A percentile compares a stretch with the other conserved stretches of the same genome.
Evolutionary conservation across 2,113 vertebrate species (phyloP).

Genomic region (Nesogale talazaci): DNA sequence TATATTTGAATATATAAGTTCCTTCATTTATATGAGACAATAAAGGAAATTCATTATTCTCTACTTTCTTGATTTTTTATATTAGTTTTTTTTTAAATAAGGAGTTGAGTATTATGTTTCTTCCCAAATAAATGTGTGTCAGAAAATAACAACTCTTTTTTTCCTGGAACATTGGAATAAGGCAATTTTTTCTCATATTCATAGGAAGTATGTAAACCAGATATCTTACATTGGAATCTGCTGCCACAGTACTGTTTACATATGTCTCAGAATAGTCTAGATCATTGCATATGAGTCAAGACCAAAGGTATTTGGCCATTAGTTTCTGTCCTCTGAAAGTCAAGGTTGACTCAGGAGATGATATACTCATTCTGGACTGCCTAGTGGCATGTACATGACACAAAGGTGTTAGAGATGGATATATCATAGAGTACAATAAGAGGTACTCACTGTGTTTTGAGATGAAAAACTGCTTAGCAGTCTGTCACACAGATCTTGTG

Average conservation of each 20-base stretch:
- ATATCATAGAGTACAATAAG: background rate
- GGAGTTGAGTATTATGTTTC: background rate
- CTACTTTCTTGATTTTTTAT: constrained; percentile 55
- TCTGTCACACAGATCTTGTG: background rate
- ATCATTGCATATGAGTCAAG: background rate
- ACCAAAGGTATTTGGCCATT: background rate
- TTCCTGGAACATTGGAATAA: background rate
- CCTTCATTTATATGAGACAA: constrained; percentile 47
- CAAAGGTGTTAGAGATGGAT: background rate
- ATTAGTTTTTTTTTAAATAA: constrained; percentile 2
- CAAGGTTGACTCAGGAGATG: background rate
- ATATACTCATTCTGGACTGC: background rate
- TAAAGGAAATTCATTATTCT: constrained; percentile 3
- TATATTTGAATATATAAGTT: constrained; percentile 55
- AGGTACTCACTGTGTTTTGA: background rate
- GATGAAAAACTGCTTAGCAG: background rate
- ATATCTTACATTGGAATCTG: background rate
- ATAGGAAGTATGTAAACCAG: background rate
- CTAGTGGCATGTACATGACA: accelerated
- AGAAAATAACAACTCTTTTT: background rate
- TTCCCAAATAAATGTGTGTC: constrained; percentile 42
- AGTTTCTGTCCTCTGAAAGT: background rate
- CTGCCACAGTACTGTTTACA: background rate
- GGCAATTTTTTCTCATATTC: background rate
- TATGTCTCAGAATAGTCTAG: background rate